phyloP scores from a whole-genome alignment of 2,113 vertebrate species.

The Phylloscopus trochiloides region DNA sequence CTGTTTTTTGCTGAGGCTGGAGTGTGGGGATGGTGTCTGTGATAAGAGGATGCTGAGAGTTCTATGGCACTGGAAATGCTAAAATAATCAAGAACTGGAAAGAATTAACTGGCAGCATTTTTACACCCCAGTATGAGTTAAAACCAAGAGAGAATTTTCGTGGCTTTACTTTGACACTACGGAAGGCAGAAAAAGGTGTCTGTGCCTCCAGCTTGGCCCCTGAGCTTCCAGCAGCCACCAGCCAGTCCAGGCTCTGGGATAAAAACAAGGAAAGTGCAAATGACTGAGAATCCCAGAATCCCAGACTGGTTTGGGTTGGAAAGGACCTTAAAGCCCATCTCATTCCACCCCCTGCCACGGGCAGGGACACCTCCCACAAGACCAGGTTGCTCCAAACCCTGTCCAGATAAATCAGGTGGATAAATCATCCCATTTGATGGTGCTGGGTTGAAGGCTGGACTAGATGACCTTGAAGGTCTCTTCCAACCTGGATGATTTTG shows the following conservation, averaged over 20 bases:
- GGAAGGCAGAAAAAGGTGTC: background rate
- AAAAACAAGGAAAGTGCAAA: background rate
- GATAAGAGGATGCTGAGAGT: background rate
- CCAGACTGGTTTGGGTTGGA: background rate
- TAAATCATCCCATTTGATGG: background rate
- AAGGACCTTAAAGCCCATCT: background rate
- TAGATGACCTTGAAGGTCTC: background rate
- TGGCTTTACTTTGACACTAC: background rate
- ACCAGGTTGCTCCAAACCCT: background rate
- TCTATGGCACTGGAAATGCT: background rate
- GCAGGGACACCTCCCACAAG: background rate
- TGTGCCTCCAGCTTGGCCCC: background rate
- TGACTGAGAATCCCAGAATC: background rate
- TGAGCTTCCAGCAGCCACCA: background rate
- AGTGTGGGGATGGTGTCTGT: background rate
- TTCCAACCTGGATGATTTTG: background rate
- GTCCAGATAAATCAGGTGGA: background rate
- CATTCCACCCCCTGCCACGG: background rate
- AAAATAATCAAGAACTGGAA: background rate
- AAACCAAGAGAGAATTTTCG: background rate
- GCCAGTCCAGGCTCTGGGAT: background rate
- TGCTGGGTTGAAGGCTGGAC: background rate
- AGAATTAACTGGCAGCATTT: background rate
- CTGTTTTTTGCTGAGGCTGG: background rate
- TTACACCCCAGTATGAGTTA: background rate